A percentile compares a stretch with the other conserved stretches of the same genome.
These are phyloP conservation scores for Heteromurus nitidus DNA, from an alignment of 2,888 invertebrate genomes.

Conservation along the genomic window DNA sequence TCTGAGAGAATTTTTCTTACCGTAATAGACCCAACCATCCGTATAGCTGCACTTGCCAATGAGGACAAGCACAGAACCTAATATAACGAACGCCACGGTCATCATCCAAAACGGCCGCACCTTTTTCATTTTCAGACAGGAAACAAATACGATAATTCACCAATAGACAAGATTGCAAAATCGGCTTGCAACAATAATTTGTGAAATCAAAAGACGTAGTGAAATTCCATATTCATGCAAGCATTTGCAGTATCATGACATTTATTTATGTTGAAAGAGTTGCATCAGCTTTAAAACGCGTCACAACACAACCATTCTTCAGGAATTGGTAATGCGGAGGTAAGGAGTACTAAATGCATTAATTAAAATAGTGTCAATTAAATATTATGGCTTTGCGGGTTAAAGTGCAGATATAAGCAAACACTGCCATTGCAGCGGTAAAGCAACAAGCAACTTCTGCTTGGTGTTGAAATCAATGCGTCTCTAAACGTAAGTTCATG, in stretches of 20 bases:
- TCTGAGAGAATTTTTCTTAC: constrained; percentile 46
- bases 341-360: background rate
- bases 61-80: constrained; percentile 47
- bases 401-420: background rate
- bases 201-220: background rate
- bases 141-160: background rate
- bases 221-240: too few relatives aligned
- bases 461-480: background rate
- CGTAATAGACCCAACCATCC: constrained; percentile 70
- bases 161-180: background rate
- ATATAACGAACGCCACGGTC: constrained; percentile 61
- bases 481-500: background rate
- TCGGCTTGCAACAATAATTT: background rate
- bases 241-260: too few relatives aligned
- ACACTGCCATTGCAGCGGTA: too few relatives aligned
- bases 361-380: background rate
- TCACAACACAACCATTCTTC: background rate
- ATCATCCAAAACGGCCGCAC: constrained; percentile 71
- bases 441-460: too few relatives aligned
- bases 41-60: constrained; percentile 55
- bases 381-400: background rate
- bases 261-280: too few relatives aligned
- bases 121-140: constrained; percentile 38
- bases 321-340: background rate
- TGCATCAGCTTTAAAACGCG: background rate